Base-by-base conservation (phyloP, 2,113 vertebrate genomes). In the Chloropsis hardwickii region DNA sequence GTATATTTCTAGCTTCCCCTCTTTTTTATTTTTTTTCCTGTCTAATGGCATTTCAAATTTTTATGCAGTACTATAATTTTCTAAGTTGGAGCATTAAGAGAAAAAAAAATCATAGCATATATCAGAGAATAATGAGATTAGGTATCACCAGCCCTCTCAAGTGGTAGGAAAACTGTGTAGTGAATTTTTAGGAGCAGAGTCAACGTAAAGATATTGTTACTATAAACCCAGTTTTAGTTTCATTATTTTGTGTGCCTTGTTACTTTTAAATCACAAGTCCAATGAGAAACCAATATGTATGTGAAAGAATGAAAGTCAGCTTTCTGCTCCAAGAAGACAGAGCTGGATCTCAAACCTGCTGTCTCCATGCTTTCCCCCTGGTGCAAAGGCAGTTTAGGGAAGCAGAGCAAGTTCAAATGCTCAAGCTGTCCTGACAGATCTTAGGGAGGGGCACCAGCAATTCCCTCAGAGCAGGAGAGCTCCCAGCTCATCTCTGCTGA, bases 401-500 rank as follows among this genome's bases (percentile, higher is more conserved):
- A n/a, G 20, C 1, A 35, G 48, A 48, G 22, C 4, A 54, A 61
- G 24, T 29, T 84, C 39, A 69, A 61, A 48, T 6, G 16, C 15
- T 92, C 4, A 4, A 35, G 37, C 4, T 86, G 33, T 12, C 53
- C 54, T 80, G 42, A 20, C 14, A 64, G 9, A 15, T 81, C 45
- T 53, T 1, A 4, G 14, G 11, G 40, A 77, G 22, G 12, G 10
- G 18, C n/a, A 33, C 9, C 29, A 4, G 1, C 0, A 2, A 37
- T 58, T 86, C 19, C 24, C 9, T 22, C 54, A 67, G 35, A 47
- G 31, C 10, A 53, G 45, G 27, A 44, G 29, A 74, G 11, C 39
- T 85, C 44, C 37, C 35, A 39, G 0, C 15, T 67, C 21, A 37
- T 11, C 40, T 65, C 44, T 86, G 31, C 35, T 60, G 42, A 64